Conservation (phyloP, 2,888 invertebrate species). For the Dasysyrphus tricinctus region DNA sequence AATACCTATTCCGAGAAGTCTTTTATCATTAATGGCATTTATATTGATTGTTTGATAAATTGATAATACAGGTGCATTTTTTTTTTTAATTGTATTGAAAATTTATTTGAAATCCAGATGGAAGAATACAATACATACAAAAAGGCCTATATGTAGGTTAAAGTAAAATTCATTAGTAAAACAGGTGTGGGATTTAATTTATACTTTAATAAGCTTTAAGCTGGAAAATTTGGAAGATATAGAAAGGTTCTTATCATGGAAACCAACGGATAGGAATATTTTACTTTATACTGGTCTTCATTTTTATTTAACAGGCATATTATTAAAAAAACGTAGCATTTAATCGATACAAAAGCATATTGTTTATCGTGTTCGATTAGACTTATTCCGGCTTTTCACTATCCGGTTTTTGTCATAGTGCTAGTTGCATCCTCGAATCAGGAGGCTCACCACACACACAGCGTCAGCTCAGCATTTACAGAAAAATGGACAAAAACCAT, state of each 20-base stretch:
- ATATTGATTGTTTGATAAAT: not conserved
- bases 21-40: not conserved
- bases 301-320: not conserved
- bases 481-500: no score
- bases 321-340: not conserved
- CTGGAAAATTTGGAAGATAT: not conserved
- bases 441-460: no score
- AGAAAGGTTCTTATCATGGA: not conserved
- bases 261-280: not conserved
- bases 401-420: no score
- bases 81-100: not conserved
- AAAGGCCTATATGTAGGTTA: not conserved
- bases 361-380: not conserved
- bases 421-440: no score
- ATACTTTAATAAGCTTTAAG: not conserved
- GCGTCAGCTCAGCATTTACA: no score
- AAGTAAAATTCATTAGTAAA: no score
- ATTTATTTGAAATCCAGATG: not conserved
- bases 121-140: not conserved
- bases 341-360: not conserved
- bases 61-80: not conserved
- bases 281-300: fast-evolving
- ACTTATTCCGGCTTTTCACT: no score
- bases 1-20: not conserved
- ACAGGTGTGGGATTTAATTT: no score